phyloP scores from a whole-genome alignment of 2,113 vertebrate genomes.

The Cettia cetti region DNA sequence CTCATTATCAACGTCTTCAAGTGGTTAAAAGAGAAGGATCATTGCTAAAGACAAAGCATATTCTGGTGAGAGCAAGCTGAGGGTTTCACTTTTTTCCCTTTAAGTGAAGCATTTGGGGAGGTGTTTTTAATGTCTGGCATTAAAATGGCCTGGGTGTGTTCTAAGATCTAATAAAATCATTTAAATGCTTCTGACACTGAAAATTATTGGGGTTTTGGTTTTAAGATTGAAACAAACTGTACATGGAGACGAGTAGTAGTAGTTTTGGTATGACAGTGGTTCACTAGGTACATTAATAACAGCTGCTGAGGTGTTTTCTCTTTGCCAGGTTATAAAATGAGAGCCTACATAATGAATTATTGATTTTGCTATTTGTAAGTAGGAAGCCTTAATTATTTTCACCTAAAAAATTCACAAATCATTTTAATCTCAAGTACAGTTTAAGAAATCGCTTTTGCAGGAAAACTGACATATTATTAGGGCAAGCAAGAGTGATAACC shows the following conservation, averaged over 20 bases:
- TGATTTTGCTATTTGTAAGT: not conserved
- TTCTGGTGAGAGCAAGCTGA: not conserved
- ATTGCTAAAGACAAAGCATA: not conserved
- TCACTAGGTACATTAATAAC: not conserved
- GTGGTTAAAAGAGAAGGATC: not conserved
- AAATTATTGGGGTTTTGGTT: not conserved
- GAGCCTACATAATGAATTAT: not conserved
- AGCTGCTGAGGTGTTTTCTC: not conserved
- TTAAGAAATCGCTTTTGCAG: not conserved
- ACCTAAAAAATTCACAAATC: not conserved
- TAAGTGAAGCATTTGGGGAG: not conserved
- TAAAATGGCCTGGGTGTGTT: not conserved
- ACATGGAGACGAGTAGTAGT: not conserved
- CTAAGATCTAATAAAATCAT: not conserved
- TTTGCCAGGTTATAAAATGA: not conserved
- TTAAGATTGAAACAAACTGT: not conserved
- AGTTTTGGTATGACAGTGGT: not conserved
- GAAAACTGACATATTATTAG: not conserved
- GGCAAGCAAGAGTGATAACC: not conserved
- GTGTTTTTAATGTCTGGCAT: not conserved
- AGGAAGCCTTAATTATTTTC: not conserved
- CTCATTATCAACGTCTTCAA: not conserved
- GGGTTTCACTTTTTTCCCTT: not conserved
- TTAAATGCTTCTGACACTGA: not conserved
- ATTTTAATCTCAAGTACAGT: not conserved